A percentile compares a stretch with the other conserved stretches of the same genome.
Evolutionary conservation across 2,797 vertebrate species (phyloP).

Genomic region (Linurgus olivaceus): DNA sequence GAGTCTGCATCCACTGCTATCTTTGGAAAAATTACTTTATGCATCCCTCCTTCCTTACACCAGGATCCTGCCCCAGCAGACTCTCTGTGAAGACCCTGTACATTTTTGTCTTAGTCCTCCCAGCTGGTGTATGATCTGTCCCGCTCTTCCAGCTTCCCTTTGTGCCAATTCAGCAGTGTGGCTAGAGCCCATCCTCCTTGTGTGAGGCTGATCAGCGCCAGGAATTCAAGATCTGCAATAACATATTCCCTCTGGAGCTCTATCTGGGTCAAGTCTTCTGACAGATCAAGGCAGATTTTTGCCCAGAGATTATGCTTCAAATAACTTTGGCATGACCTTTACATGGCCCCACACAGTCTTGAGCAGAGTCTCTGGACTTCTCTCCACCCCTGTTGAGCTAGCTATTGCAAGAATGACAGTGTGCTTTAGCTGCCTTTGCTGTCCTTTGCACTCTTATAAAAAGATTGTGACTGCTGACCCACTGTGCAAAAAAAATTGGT

Average conservation of each 20-base stretch:
- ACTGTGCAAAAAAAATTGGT: background rate
- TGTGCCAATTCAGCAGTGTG: background rate
- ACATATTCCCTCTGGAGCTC: background rate
- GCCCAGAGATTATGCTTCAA: background rate
- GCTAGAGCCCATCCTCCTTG: accelerated
- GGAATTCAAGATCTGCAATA: background rate
- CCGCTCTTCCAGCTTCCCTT: background rate
- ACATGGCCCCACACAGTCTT: background rate
- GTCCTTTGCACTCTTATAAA: background rate
- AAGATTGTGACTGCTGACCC: background rate
- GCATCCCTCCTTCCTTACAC: background rate
- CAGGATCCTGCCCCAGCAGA: background rate
- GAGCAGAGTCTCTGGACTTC: background rate
- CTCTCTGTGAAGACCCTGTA: background rate
- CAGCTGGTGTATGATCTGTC: background rate
- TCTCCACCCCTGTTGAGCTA: background rate
- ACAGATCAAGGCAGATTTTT: background rate
- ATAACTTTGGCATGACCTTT: background rate
- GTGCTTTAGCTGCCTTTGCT: background rate
- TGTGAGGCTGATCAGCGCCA: background rate
- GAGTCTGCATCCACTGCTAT: background rate
- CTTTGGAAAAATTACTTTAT: background rate
- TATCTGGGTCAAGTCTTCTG: background rate
- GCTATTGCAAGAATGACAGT: background rate
- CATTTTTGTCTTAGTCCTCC: background rate